Conservation (phyloP, 2,113 vertebrate genomes). For the Ailuropoda melanoleuca region DNA sequence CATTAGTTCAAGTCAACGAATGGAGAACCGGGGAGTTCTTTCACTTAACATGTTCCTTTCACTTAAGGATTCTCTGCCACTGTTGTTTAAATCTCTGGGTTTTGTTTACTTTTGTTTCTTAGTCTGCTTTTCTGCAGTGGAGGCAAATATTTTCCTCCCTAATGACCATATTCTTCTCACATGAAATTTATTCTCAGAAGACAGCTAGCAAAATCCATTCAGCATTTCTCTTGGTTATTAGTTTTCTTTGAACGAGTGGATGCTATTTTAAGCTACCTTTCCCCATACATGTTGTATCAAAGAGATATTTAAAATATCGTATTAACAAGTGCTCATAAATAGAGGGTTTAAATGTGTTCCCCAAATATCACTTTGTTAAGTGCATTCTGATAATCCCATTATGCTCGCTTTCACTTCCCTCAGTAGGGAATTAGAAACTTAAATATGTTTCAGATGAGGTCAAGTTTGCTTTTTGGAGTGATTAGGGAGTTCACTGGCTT, state of each 20-base stretch:
- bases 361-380: background rate
- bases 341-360: background rate
- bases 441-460: background rate
- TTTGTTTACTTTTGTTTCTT: slow-evolving; percentile 49
- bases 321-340: background rate
- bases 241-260: slow-evolving; percentile 46
- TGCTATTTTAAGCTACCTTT: slow-evolving; percentile 28
- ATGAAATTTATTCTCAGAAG: slow-evolving; percentile 37
- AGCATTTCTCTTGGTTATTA: slow-evolving; percentile 35
- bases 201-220: slow-evolving; percentile 16
- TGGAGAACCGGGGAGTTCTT: background rate
- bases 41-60: background rate
- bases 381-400: background rate
- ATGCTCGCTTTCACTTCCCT: background rate
- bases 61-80: background rate
- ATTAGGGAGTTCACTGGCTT: background rate
- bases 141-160: slow-evolving; percentile 46
- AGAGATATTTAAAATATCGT: slow-evolving; percentile 10
- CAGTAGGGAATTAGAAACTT: background rate
- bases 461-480: background rate
- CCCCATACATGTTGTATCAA: background rate
- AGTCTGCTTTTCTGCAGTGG: slow-evolving; percentile 35
- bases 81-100: background rate
- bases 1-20: background rate
- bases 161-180: background rate